These are phyloP conservation scores for Spodoptera picta DNA, from an alignment of 2,888 invertebrate species.

Conservation along the genomic window DNA sequence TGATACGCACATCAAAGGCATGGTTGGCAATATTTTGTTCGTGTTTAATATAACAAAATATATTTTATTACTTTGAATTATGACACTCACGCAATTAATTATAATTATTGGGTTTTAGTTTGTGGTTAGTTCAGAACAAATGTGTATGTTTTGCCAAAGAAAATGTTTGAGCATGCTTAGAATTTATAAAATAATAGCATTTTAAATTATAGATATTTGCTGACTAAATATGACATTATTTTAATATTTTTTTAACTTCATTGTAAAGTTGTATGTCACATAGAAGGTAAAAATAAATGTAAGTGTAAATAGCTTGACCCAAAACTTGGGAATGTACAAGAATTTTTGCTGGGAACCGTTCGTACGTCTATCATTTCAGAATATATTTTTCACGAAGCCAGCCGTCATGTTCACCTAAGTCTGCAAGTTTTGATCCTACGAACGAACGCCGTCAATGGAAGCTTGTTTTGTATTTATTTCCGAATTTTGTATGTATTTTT, in stretches of 20 bases:
- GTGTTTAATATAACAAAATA: not conserved
- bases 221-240: too few relatives aligned
- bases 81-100: not conserved
- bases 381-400: slow-evolving; percentile 77
- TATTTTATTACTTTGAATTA: slow-evolving; percentile 9
- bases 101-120: too few relatives aligned
- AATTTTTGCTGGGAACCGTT: slow-evolving; percentile 60
- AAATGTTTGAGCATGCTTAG: too few relatives aligned
- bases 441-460: slow-evolving; percentile 49
- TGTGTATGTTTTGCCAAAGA: too few relatives aligned
- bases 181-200: too few relatives aligned
- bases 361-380: slow-evolving; percentile 59
- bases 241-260: too few relatives aligned
- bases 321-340: slow-evolving; percentile 53
- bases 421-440: slow-evolving; percentile 63
- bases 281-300: slow-evolving; percentile 8
- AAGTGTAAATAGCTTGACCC: slow-evolving; percentile 18
- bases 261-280: too few relatives aligned
- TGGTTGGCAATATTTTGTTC: slow-evolving; percentile 38
- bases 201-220: too few relatives aligned
- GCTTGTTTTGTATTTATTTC: slow-evolving; percentile 40
- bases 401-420: slow-evolving; percentile 61
- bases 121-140: too few relatives aligned
- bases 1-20: slow-evolving; percentile 63
- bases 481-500: not conserved